These are phyloP conservation scores for Chitala chitala DNA, from an alignment of 2,113 vertebrate genomes.

Conservation along the genomic window DNA sequence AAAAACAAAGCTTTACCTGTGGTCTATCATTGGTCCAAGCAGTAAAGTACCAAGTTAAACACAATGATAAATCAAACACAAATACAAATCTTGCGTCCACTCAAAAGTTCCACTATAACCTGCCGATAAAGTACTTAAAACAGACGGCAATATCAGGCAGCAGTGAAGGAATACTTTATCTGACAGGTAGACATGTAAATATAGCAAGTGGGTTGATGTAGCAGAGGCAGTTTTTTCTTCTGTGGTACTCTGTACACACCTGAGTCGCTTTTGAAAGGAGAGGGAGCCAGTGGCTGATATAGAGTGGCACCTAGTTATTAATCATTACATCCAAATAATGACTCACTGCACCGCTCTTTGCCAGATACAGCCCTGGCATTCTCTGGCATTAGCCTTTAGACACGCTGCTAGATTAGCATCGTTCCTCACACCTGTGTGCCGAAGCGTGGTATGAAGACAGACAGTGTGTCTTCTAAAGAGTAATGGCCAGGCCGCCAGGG, in stretches of 20 bases:
- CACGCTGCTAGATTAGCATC: not conserved
- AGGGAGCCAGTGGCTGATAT: too few relatives aligned
- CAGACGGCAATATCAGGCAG: slow-evolving; percentile 42
- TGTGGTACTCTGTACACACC: too few relatives aligned
- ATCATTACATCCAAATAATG: too few relatives aligned
- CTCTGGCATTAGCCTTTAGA: not conserved
- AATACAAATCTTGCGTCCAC: slow-evolving; percentile 67
- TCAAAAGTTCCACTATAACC: slow-evolving; percentile 69
- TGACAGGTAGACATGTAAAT: slow-evolving; percentile 31
- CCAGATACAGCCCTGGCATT: not conserved
- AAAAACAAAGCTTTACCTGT: not conserved
- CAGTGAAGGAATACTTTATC: not conserved
- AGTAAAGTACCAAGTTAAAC: slow-evolving; percentile 62
- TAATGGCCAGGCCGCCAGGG: slow-evolving; percentile 28
- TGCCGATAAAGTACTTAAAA: slow-evolving; percentile 68
- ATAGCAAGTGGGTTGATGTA: too few relatives aligned
- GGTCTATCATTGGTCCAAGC: too few relatives aligned
- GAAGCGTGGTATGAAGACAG: not conserved
- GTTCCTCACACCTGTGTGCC: not conserved
- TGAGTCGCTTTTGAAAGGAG: too few relatives aligned
- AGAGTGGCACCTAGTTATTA: too few relatives aligned
- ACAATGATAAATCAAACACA: slow-evolving; percentile 71
- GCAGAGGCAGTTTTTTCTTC: too few relatives aligned
- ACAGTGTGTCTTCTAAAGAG: slow-evolving; percentile 12
- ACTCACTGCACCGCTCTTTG: too few relatives aligned